phyloP scores from a whole-genome alignment of 2,888 invertebrate species.

The Digitonthophagus gazella region DNA sequence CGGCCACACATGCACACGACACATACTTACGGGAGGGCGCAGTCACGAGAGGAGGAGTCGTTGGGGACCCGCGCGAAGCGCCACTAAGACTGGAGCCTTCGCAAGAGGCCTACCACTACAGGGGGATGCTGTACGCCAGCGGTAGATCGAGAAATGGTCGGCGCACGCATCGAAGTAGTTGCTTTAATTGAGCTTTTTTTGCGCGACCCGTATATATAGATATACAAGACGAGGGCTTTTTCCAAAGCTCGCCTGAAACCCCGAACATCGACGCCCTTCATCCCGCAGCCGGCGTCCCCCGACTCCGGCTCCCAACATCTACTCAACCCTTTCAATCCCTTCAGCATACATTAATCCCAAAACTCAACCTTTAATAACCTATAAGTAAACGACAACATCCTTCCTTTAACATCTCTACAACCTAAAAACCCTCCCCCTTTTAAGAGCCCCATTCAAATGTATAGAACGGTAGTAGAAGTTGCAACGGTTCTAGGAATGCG shows the following conservation, averaged over 20 bases:
- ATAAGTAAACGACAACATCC: neutral
- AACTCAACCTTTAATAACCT: neutral
- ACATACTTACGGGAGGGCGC: conserved; percentile 22
- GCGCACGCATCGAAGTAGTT: conserved; percentile 51
- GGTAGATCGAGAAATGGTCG: conserved; percentile 53
- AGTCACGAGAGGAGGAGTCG: conserved; percentile 41
- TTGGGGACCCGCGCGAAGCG: conserved; percentile 44
- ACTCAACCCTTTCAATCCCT: neutral
- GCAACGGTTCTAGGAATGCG: neutral
- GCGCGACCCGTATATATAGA: conserved; percentile 30
- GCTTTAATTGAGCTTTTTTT: conserved; percentile 53
- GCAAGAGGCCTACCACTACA: conserved; percentile 44
- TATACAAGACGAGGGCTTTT: neutral
- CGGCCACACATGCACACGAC: conserved; percentile 31
- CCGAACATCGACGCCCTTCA: neutral
- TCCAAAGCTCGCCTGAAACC: neutral
- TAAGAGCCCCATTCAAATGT: too few species aligned
- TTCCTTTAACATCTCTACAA: neutral
- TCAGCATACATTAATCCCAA: neutral
- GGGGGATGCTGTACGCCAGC: conserved; percentile 49
- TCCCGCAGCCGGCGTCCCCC: neutral
- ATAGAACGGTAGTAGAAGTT: neutral
- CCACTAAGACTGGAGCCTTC: conserved; percentile 49
- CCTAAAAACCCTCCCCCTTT: too few species aligned
- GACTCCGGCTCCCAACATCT: neutral